A percentile compares a stretch with the other conserved stretches of the same genome.
These are phyloP conservation scores for Budorcas taxicolor DNA, from an alignment of 2,113 vertebrate genomes.

Conservation along the genomic window DNA sequence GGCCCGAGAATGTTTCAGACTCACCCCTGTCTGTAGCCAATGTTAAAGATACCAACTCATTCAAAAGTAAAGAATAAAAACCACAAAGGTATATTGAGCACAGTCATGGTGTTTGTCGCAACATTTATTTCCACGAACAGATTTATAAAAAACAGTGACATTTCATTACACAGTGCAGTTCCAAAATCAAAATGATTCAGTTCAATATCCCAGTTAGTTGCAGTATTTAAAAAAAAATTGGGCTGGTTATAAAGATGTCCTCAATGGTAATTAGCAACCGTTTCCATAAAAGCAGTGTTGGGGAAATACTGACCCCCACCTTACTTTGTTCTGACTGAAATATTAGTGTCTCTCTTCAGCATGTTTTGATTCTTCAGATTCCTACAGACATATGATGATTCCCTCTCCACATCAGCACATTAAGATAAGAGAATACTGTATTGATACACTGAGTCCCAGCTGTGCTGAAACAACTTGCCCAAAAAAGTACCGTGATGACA, in stretches of 20 bases:
- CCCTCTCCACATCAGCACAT: not conserved
- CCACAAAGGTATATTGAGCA: conserved; percentile 42
- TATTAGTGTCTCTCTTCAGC: not conserved
- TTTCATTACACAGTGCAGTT: not conserved
- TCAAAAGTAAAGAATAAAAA: conserved; percentile 68
- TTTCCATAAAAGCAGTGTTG: not conserved
- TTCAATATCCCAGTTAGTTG: not conserved
- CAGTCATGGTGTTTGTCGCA: conserved; percentile 50
- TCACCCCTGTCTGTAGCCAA: conserved; percentile 64
- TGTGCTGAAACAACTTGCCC: not conserved
- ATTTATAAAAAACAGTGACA: not conserved
- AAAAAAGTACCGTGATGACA: not conserved
- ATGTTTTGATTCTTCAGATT: not conserved
- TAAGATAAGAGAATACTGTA: not conserved
- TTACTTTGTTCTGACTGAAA: not conserved
- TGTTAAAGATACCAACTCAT: conserved; percentile 34
- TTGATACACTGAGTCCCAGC: not conserved
- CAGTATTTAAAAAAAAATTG: not conserved
- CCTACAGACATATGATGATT: not conserved
- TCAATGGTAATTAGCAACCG: not conserved
- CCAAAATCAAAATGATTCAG: conserved; percentile 16
- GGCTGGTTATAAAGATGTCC: conserved; percentile 8
- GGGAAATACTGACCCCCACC: not conserved
- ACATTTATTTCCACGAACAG: conserved; percentile 42
- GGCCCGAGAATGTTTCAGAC: conserved; percentile 44